Evolutionary conservation across 2,113 vertebrate genomes (phyloP).

Genomic region (Phoxinus phoxinus): DNA sequence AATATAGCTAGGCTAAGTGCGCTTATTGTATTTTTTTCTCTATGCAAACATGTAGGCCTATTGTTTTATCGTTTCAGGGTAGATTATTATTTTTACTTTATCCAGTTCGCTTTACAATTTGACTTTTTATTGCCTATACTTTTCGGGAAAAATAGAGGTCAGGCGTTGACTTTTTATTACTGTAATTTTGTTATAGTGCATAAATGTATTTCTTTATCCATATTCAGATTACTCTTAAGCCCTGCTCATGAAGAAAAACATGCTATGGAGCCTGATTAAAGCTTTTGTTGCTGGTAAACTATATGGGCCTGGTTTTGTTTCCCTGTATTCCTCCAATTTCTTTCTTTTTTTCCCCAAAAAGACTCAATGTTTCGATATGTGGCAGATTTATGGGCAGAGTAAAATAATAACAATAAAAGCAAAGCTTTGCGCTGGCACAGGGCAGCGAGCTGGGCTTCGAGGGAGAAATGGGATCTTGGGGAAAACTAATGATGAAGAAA

Average conservation of each 20-base stretch:
- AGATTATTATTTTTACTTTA: not conserved
- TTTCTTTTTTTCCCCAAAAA: conserved; percentile 10
- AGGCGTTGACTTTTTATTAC: not conserved
- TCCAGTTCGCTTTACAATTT: not conserved
- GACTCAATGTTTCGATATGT: conserved; percentile 49
- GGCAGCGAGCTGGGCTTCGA: conserved; percentile 52
- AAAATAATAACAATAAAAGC: conserved; percentile 45
- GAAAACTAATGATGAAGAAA: conserved; percentile 82
- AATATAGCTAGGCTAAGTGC: too few relatives aligned
- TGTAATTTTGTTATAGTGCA: not conserved
- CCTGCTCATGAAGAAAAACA: not conserved
- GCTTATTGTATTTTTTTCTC: not conserved
- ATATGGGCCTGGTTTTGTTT: not conserved
- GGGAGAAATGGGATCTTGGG: conserved; percentile 55
- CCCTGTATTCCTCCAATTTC: not conserved
- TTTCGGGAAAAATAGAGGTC: not conserved
- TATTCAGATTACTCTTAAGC: conserved; percentile 8
- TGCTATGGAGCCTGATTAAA: not conserved
- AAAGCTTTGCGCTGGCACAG: conserved; percentile 55
- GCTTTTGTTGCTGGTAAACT: not conserved
- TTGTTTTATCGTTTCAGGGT: not conserved
- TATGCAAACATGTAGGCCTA: not conserved
- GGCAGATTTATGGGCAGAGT: conserved; percentile 48
- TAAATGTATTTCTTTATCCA: not conserved
- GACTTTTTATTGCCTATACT: not conserved